phyloP scores from a whole-genome alignment of 2,888 invertebrate genomes.

The Caradrina clavipalpis region DNA sequence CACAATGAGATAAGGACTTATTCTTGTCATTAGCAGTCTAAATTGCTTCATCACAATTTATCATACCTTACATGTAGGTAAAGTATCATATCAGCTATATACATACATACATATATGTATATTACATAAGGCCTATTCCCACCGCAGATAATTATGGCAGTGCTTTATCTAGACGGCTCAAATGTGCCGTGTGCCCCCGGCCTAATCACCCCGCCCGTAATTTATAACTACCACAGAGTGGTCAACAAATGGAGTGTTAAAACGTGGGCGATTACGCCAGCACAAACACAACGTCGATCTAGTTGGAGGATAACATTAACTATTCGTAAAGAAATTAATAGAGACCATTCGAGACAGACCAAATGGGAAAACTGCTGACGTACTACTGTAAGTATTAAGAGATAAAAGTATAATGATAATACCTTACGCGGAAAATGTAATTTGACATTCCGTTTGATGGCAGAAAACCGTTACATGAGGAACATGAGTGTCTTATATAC shows the following conservation, averaged over 20 bases:
- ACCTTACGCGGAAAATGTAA: too few species aligned
- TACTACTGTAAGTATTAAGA: too few species aligned
- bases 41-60: conserved; percentile 17
- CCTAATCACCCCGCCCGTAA: conserved; percentile 50
- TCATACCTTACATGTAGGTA: conserved; percentile 12
- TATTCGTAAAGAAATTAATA: too few species aligned
- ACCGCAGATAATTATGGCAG: conserved; percentile 49
- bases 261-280: not conserved
- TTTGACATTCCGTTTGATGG: too few species aligned
- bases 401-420: too few species aligned
- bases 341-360: too few species aligned
- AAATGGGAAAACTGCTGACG: too few species aligned
- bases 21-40: not conserved
- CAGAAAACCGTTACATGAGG: too few species aligned
- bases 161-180: conserved; percentile 56
- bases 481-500: too few species aligned
- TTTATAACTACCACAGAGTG: conserved; percentile 41
- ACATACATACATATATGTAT: not conserved
- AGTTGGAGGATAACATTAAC: too few species aligned
- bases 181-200: conserved; percentile 49
- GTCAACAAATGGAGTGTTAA: conserved; percentile 5
- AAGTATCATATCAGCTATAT: conserved; percentile 31
- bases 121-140: conserved; percentile 26
- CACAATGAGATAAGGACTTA: not conserved
- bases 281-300: too few species aligned